Percentiles rank a stretch among this genome's conserved stretches.
Evolutionary conservation across 2,797 vertebrate genomes (phyloP).

Genomic region (Phalanger gymnotis): DNA sequence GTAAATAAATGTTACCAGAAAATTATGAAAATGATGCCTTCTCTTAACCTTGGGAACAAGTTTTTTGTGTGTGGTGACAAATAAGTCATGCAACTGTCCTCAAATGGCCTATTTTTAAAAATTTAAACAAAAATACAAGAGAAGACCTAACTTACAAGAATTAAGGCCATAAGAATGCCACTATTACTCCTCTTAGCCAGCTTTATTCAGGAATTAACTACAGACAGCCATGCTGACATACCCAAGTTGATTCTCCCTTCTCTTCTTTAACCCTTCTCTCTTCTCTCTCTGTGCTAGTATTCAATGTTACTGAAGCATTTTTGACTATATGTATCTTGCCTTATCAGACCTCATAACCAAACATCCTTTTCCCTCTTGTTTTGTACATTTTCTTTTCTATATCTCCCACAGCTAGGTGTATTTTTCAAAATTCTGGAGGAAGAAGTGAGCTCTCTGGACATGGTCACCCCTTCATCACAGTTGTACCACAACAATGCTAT

Average conservation of each 20-base stretch:
- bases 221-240: not conserved
- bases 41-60: not conserved
- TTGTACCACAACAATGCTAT: not conserved
- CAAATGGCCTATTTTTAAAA: not conserved
- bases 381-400: not conserved
- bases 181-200: not conserved
- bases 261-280: not conserved
- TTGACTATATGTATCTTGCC: not conserved
- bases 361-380: not conserved
- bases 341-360: not conserved
- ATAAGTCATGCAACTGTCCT: not conserved
- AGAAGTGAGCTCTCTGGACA: not conserved
- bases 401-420: not conserved
- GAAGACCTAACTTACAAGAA: not conserved
- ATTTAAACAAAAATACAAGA: not conserved
- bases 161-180: not conserved
- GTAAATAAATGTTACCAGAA: not conserved
- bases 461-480: not conserved
- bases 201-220: not conserved
- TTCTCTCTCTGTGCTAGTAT: not conserved
- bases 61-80: not conserved
- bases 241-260: not conserved
- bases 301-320: not conserved
- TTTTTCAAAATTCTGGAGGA: not conserved
- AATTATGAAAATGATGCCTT: not conserved